phyloP scores from a whole-genome alignment of 30 jellyfish, hydroid and myxozoan genomes.

The Hydractinia echinata region DNA sequence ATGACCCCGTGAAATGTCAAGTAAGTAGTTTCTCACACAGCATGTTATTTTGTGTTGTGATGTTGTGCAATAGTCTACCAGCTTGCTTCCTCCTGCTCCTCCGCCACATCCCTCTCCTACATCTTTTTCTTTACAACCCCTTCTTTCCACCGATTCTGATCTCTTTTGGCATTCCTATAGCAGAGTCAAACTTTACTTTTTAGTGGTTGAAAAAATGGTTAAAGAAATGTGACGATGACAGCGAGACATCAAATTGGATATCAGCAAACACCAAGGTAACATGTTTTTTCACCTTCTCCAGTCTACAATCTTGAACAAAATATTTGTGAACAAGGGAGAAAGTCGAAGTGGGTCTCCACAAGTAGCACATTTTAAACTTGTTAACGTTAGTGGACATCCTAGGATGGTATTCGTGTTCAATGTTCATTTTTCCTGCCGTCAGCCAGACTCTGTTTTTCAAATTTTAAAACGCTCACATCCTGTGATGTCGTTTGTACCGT shows the following conservation, averaged over 20 bases:
- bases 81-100: background rate
- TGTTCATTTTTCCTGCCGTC: no score
- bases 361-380: no score
- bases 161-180: background rate
- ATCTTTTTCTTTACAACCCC: background rate
- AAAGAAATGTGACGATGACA: constrained; percentile 95
- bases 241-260: constrained; percentile 98
- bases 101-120: background rate
- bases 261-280: constrained; percentile 91
- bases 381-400: no score
- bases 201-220: constrained; percentile 96
- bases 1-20: constrained; percentile 90
- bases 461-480: no score
- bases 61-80: background rate
- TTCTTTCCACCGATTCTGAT: background rate
- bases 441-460: no score
- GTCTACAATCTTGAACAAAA: no score
- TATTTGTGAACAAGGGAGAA: no score
- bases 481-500: no score
- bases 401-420: no score
- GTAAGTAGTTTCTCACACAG: constrained; percentile 22
- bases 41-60: background rate
- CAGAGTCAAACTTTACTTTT: background rate
- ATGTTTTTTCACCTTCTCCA: background rate
- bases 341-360: no score